A percentile compares a stretch with the other conserved stretches of the same genome.
phyloP scores from a whole-genome alignment of 2,888 invertebrate genomes.

The Eledona agricola region DNA sequence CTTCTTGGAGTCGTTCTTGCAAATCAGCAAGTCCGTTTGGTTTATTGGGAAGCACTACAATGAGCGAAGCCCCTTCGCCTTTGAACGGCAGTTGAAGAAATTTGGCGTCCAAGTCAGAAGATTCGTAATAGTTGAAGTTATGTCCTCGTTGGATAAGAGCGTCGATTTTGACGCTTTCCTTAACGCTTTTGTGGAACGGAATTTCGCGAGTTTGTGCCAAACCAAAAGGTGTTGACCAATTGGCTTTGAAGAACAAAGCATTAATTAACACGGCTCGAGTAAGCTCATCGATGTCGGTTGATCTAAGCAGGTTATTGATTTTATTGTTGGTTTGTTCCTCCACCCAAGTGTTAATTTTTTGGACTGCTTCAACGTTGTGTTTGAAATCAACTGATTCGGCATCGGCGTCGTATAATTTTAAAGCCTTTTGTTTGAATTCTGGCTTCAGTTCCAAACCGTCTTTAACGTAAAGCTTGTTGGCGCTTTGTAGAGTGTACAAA shows the following conservation, averaged over 20 bases:
- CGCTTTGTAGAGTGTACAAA: not conserved
- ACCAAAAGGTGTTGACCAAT: not conserved
- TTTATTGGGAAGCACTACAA: too few species aligned
- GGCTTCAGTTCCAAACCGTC: not conserved
- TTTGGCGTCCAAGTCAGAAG: too few species aligned
- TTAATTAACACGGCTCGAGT: not conserved
- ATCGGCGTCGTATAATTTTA: not conserved
- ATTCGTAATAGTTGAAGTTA: too few species aligned
- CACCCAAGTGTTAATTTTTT: constrained; percentile 3
- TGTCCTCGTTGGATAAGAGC: too few species aligned
- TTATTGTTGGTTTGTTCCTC: constrained; percentile 4
- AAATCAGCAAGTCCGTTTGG: too few species aligned
- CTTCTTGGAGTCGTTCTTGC: too few species aligned
- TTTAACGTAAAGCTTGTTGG: constrained; percentile 8
- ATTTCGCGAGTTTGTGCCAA: too few species aligned
- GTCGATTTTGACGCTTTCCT: too few species aligned
- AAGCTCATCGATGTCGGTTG: not conserved
- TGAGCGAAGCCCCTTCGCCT: too few species aligned
- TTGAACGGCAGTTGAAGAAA: too few species aligned
- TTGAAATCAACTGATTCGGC: constrained; percentile 1
- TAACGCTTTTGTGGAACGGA: too few species aligned
- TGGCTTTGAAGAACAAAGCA: constrained; percentile 1
- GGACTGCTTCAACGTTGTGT: not conserved
- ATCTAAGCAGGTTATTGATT: not conserved
- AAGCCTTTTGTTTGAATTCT: not conserved